Percentiles rank a stretch among this genome's conserved stretches.
Conservation (phyloP, 2,888 invertebrate species). For the Colletes collaris region DNA sequence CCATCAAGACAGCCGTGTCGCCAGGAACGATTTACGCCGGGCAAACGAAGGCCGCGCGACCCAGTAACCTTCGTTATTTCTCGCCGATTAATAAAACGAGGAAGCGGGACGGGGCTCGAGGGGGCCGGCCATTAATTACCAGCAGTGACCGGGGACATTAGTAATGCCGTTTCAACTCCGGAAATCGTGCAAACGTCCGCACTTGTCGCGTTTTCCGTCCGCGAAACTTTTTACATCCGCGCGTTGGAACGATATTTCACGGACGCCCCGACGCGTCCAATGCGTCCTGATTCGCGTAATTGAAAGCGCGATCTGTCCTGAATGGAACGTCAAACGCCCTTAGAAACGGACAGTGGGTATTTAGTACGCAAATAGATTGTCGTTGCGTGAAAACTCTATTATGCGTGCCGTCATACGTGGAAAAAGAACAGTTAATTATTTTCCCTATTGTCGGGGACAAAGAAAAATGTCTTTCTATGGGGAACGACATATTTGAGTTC, state of each 20-base stretch:
- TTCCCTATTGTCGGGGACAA: too few relatives aligned
- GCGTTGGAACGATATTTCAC: constrained; percentile 6
- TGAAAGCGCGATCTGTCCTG: too few relatives aligned
- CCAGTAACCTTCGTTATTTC: constrained; percentile 63
- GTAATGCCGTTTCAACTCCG: constrained; percentile 60
- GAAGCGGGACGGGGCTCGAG: constrained; percentile 57
- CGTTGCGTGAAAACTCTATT: too few relatives aligned
- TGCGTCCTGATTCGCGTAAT: too few relatives aligned
- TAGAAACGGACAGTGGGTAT: too few relatives aligned
- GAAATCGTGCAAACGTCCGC: constrained; percentile 15
- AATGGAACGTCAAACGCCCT: too few relatives aligned
- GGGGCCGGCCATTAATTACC: constrained; percentile 70
- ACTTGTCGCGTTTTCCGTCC: constrained; percentile 6
- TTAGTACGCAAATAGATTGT: too few relatives aligned
- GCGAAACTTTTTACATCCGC: constrained; percentile 7
- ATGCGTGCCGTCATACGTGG: too few relatives aligned
- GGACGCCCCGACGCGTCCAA: not conserved
- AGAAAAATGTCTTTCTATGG: too few relatives aligned
- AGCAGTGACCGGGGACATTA: constrained; percentile 52
- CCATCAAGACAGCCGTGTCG: constrained; percentile 14
- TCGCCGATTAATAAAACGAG: constrained; percentile 76
- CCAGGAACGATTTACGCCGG: constrained; percentile 69
- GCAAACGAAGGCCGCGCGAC: constrained; percentile 22
- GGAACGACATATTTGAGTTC: too few relatives aligned
- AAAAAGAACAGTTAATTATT: too few relatives aligned